phyloP scores from a whole-genome alignment of 1,140 invertebrate genomes.

The Drosophila guanche region DNA sequence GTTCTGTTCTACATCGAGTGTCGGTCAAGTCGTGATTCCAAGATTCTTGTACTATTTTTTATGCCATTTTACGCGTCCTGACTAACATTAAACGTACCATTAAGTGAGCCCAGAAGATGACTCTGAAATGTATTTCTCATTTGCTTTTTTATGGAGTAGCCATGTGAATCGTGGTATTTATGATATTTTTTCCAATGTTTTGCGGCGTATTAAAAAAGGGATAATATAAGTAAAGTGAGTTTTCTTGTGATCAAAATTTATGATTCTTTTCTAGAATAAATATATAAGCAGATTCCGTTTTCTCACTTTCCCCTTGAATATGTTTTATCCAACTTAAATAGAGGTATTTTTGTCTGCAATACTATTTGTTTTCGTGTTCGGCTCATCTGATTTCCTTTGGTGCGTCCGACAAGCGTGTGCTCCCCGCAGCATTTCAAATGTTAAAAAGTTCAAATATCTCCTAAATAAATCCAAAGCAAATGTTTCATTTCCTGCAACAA shows the following conservation, averaged over 20 bases:
- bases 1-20: constrained; percentile 31
- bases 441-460: constrained; percentile 80
- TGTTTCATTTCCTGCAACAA: constrained; percentile 79
- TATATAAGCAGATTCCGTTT: background rate
- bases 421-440: constrained; percentile 76
- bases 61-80: constrained; percentile 58
- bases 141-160: constrained; percentile 42
- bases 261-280: constrained; percentile 11
- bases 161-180: constrained; percentile 14
- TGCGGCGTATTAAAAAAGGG: constrained; percentile 43
- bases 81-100: constrained; percentile 61
- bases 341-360: constrained; percentile 76
- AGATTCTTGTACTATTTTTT: constrained; percentile 53
- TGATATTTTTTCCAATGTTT: constrained; percentile 1
- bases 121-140: constrained; percentile 23
- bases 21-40: constrained; percentile 15
- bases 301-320: constrained; percentile 1
- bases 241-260: constrained; percentile 55
- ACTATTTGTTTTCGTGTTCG: constrained; percentile 52
- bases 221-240: constrained; percentile 67
- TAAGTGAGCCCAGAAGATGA: constrained; percentile 52
- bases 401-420: constrained; percentile 65
- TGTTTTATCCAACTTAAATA: constrained; percentile 11
- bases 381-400: constrained; percentile 1
- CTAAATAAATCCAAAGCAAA: constrained; percentile 61